phyloP scores from a whole-genome alignment of 2,113 vertebrate genomes.

The Petroica traversi region DNA sequence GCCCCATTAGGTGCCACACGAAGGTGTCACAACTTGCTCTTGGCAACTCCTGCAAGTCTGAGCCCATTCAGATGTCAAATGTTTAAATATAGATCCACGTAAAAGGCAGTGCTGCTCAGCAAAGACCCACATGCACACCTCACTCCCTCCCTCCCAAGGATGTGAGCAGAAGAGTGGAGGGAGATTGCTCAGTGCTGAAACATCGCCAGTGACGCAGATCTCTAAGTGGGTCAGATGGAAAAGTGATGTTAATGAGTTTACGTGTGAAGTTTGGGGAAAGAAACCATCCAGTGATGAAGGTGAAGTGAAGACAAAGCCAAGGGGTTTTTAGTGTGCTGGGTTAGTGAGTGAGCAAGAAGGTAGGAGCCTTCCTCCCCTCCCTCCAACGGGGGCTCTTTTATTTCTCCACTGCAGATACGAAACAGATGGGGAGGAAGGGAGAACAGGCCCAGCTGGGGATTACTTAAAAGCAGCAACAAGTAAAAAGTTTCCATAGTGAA shows the following conservation, averaged over 20 bases:
- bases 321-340: background rate
- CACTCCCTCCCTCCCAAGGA: background rate
- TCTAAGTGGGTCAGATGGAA: conserved; percentile 59
- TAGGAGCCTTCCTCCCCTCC: background rate
- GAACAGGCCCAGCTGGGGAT: background rate
- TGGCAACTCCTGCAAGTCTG: background rate
- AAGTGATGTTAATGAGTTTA: conserved; percentile 55
- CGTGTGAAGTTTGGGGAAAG: background rate
- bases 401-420: background rate
- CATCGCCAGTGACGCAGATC: conserved; percentile 26
- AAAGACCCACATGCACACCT: background rate
- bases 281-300: background rate
- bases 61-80: background rate
- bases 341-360: background rate
- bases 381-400: background rate
- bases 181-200: conserved; percentile 55
- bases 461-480: conserved; percentile 12
- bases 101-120: background rate
- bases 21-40: background rate
- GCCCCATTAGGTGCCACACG: background rate
- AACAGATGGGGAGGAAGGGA: background rate
- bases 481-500: conserved; percentile 16
- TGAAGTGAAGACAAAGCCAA: conserved; percentile 1
- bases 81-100: background rate
- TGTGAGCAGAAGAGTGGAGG: background rate